phyloP scores from a whole-genome alignment of 1,140 invertebrate species.

The Philopotamus ludificatus region DNA sequence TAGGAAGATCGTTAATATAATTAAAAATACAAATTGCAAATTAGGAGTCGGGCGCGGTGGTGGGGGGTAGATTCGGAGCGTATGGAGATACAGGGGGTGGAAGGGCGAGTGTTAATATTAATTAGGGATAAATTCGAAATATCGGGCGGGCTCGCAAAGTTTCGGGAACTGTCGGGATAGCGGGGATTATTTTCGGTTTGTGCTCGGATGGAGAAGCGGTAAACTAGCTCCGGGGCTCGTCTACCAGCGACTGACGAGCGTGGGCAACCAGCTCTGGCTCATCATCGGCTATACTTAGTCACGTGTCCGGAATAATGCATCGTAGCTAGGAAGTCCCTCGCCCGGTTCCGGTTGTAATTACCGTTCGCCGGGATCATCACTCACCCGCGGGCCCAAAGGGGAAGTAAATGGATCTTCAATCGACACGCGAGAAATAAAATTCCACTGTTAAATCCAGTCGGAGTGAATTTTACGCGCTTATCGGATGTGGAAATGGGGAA shows the following conservation, averaged over 20 bases:
- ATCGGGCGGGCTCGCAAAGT: neutral
- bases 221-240: slow-evolving; percentile 30
- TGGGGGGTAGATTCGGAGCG: neutral
- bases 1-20: neutral
- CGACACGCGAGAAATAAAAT: slow-evolving; percentile 7
- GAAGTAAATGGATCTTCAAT: neutral
- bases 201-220: slow-evolving; percentile 26
- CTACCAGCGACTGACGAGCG: slow-evolving; percentile 33
- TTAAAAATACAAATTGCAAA: neutral
- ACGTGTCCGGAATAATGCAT: slow-evolving; percentile 1
- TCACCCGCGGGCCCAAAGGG: neutral
- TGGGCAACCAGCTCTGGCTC: slow-evolving; percentile 6
- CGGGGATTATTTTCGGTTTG: slow-evolving; percentile 5
- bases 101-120: no score
- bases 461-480: no score
- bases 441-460: no score
- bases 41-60: no score
- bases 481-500: no score
- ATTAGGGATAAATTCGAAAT: neutral
- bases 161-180: neutral
- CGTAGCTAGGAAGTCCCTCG: neutral
- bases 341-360: neutral
- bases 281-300: slow-evolving; percentile 9
- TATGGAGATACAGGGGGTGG: no score
- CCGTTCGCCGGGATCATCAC: neutral